Conservation (phyloP, 2,113 vertebrate species). For the Ranitomeya variabilis region DNA sequence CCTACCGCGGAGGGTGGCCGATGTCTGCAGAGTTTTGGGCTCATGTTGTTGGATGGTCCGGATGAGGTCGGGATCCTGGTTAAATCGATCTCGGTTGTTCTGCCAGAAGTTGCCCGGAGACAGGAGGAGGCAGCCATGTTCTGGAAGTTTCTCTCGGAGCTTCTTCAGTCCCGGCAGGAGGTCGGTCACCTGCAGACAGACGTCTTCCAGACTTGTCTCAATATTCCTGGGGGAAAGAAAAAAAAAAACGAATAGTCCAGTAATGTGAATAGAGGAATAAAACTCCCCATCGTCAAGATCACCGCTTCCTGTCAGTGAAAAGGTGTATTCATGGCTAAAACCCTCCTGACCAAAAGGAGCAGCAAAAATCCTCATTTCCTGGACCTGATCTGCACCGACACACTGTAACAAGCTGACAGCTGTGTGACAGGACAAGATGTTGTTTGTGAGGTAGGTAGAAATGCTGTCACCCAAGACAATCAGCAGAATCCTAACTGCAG, state of each 20-base stretch:
- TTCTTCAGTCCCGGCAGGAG: constrained; percentile 88
- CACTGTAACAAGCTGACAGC: not conserved
- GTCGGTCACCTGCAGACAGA: constrained; percentile 93
- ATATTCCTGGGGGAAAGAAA: constrained; percentile 71
- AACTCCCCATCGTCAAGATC: not conserved
- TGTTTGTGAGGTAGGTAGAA: not conserved
- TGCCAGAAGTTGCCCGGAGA: constrained; percentile 98
- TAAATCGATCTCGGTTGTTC: constrained; percentile 90
- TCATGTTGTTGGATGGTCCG: constrained; percentile 94
- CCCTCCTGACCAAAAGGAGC: not conserved
- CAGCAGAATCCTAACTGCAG: too few species aligned
- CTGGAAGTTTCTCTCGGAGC: constrained; percentile 85
- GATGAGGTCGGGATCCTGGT: constrained; percentile 88
- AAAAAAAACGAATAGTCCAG: not conserved
- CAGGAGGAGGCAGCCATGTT: constrained; percentile 92
- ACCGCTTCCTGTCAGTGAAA: not conserved
- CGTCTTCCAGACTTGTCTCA: constrained; percentile 82
- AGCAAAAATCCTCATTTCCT: not conserved
- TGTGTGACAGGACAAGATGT: not conserved
- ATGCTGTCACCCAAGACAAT: not conserved
- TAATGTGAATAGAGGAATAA: not conserved
- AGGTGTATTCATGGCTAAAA: not conserved
- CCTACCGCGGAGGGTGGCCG: constrained; percentile 90
- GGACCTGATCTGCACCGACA: not conserved
- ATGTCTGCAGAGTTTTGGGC: constrained; percentile 92